These are phyloP conservation scores for Microchrysa polita DNA, from an alignment of 2,888 invertebrate species.

Conservation along the genomic window DNA sequence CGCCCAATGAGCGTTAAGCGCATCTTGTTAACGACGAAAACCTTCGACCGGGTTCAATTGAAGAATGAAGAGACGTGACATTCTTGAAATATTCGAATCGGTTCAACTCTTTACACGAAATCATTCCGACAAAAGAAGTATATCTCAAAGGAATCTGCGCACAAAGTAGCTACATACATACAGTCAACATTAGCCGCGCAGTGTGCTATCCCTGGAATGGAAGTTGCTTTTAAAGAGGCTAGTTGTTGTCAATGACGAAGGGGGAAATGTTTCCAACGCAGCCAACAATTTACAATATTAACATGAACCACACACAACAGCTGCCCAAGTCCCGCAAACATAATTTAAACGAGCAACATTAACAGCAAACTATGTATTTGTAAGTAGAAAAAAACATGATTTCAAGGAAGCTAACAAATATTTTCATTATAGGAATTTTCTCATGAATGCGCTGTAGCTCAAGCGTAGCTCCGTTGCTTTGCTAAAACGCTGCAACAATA, in stretches of 20 bases:
- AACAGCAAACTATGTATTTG: constrained; percentile 33
- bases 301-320: background rate
- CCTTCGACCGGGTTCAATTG: constrained; percentile 6
- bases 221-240: constrained; percentile 14
- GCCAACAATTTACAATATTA: background rate
- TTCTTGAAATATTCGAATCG: constrained; percentile 41
- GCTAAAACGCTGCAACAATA: background rate
- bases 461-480: too few relatives aligned
- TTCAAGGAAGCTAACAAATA: constrained; percentile 39
- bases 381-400: constrained; percentile 28
- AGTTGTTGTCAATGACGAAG: constrained; percentile 3
- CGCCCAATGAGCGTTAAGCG: background rate
- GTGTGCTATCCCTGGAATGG: background rate
- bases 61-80: constrained; percentile 42
- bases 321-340: background rate
- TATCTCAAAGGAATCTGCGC: constrained; percentile 23
- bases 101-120: constrained; percentile 26
- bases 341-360: constrained; percentile 34
- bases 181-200: too few relatives aligned
- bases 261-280: background rate
- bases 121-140: constrained; percentile 38
- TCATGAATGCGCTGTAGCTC: constrained; percentile 26
- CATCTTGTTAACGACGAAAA: constrained; percentile 3
- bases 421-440: constrained; percentile 38
- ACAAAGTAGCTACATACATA: background rate